Base-by-base conservation (phyloP, 2,797 vertebrate genomes). In the Sebastes nivosus region DNA sequence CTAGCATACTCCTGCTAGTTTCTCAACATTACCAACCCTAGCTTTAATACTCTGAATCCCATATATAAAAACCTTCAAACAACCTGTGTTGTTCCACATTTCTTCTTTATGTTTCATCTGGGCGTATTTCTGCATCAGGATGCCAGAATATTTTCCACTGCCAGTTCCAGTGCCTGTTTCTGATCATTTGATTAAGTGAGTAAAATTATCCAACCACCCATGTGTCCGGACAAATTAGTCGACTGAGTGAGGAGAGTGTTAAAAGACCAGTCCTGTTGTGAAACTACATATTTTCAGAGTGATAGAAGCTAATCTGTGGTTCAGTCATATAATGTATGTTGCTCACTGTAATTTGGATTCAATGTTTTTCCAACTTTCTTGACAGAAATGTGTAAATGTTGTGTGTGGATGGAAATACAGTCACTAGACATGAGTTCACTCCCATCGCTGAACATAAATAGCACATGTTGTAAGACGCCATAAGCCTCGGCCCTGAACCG, bases 401-500 rank as follows among this genome's bases (percentile, higher is more conserved):
- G 46, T 54, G 50, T 67, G 72, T 30, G 32, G 68, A 75, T 71
- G 72, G 42, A 81, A 81, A 77, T 27, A 27, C 57, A 71, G 66
- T 52, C 13, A 29, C 22, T 27, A 36, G 63, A 70, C 46, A 32
- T 4, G 55, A 75, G 70, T 76, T 85, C 30, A 83, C 38, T 87
- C 24, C 66, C 52, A 9, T 69, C 57, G 11, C 55, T 69, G 46
- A 68, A 75, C 58, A 30, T 86, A 83, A 82, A 87, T 75, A 90
- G 84, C 72, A 32, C 81, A 64, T 70, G 67, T 67, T 67, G 59
- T 67, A 30, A 78, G 64, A 55, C 75, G 75, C 50, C 64, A 11
- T 65, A 55, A 84, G 82, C 61, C 67, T 80, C 84, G 60, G 79
- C 74, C 61, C 64, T 83, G 77, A 88, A 84, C 78, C 61, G 34